A percentile compares a stretch with the other conserved stretches of the same genome.
Evolutionary conservation across 2,888 invertebrate genomes (phyloP).

Genomic region (Cephonodes hylas): DNA sequence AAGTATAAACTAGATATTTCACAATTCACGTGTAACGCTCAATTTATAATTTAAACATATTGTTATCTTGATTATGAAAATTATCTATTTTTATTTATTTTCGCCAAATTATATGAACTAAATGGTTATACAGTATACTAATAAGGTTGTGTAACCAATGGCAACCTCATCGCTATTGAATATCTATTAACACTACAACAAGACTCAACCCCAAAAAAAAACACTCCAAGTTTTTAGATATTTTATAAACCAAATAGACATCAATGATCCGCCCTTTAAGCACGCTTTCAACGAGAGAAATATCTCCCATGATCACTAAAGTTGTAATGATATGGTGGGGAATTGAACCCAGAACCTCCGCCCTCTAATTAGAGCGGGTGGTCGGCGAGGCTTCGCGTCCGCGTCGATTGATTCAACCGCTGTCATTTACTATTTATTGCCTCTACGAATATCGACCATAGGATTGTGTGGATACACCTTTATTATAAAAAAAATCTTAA

Average conservation of each 20-base stretch:
- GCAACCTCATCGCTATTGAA: no score
- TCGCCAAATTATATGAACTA: no score
- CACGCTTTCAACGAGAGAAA: conserved; percentile 1
- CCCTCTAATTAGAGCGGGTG: conserved; percentile 53
- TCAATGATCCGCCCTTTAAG: neutral
- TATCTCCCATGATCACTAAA: conserved; percentile 33
- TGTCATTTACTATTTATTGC: conserved; percentile 70
- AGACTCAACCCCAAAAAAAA: no score
- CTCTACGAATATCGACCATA: conserved; percentile 1
- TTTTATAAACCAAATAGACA: neutral
- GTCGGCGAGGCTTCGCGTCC: conserved; percentile 41
- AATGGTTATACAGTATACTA: no score
- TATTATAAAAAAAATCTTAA: neutral
- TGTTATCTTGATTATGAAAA: no score
- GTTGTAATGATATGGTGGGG: conserved; percentile 54
- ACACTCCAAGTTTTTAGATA: neutral
- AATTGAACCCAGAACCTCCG: conserved; percentile 36
- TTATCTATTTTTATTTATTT: no score
- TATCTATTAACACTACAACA: no score
- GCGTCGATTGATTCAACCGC: conserved; percentile 65
- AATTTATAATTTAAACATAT: no score
- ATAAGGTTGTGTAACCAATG: no score
- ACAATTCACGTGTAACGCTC: no score
- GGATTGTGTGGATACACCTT: conserved; percentile 19
- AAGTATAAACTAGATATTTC: no score